Evolutionary conservation across 2,113 vertebrate genomes (phyloP).

Genomic region (Porphyrio hochstetteri): DNA sequence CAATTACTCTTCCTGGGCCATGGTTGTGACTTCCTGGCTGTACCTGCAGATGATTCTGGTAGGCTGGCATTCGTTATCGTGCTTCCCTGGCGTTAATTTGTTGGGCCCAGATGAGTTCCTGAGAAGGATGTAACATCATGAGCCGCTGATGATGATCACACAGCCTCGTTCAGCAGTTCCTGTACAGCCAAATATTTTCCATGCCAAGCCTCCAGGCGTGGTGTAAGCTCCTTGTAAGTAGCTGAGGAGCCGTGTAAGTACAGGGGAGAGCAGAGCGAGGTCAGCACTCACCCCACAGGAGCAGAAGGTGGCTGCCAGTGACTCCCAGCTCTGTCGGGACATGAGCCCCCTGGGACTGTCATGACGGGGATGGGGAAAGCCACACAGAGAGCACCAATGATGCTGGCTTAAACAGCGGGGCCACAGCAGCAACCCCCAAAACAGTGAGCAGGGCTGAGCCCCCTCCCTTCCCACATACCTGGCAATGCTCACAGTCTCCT

Average conservation of each 20-base stretch:
- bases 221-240: not conserved
- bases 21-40: not conserved
- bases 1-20: not conserved
- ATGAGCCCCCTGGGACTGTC: rapidly evolving
- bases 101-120: conserved; percentile 31
- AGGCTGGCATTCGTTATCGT: not conserved
- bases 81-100: conserved; percentile 34
- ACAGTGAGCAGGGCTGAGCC: not conserved
- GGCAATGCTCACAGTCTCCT: rapidly evolving
- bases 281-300: not conserved
- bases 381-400: rapidly evolving
- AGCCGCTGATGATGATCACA: not conserved
- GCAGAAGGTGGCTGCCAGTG: not conserved
- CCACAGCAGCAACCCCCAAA: rapidly evolving
- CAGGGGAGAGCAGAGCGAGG: not conserved
- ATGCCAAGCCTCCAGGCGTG: not conserved
- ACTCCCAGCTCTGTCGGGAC: not conserved
- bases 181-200: not conserved
- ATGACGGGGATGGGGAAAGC: rapidly evolving
- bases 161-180: not conserved
- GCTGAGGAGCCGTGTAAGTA: not conserved
- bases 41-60: not conserved
- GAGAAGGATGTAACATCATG: conserved; percentile 13
- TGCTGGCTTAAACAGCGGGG: not conserved
- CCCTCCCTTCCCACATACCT: too few relatives aligned